Conservation (phyloP, 2,888 invertebrate species). For the Portevinia maculata region DNA sequence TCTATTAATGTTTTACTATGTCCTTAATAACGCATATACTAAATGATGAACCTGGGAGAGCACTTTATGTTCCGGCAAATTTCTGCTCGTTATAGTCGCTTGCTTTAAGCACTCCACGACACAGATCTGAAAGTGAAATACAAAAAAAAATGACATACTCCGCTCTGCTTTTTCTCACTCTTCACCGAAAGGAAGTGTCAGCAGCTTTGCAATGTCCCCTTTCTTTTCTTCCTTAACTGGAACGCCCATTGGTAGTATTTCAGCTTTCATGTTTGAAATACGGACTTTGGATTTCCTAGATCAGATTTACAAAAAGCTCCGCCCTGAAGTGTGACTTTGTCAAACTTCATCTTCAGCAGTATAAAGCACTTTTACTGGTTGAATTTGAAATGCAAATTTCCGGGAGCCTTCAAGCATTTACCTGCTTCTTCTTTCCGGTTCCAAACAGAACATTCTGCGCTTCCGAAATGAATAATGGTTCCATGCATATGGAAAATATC, state of each 20-base stretch:
- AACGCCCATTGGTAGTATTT: slow-evolving; percentile 11
- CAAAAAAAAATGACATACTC: too few relatives aligned
- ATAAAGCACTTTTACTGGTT: slow-evolving; percentile 23
- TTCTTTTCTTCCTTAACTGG: slow-evolving; percentile 11
- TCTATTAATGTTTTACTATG: too few relatives aligned
- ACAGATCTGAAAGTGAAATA: too few relatives aligned
- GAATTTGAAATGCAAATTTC: slow-evolving; percentile 16
- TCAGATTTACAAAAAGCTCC: slow-evolving; percentile 27
- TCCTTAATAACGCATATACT: too few relatives aligned
- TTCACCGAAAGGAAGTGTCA: slow-evolving; percentile 13
- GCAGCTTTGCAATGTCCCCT: slow-evolving; percentile 24
- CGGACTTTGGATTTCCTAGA: slow-evolving; percentile 11
- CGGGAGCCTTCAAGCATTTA: neutral
- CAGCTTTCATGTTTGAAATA: slow-evolving; percentile 17
- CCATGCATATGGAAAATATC: slow-evolving; percentile 2
- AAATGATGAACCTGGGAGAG: too few relatives aligned
- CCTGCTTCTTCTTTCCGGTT: too few relatives aligned
- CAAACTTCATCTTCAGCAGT: slow-evolving; percentile 10
- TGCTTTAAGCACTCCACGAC: too few relatives aligned
- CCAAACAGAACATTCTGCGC: neutral
- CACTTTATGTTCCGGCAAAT: too few relatives aligned
- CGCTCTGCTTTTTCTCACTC: slow-evolving; percentile 7
- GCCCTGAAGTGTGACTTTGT: slow-evolving; percentile 10
- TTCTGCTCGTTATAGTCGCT: too few relatives aligned
- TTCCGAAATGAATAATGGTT: slow-evolving; percentile 12